Evolutionary conservation across 37 sponge, comb jelly and placozoan species (phyloP), one percentile per base, ranked within the genome.

Genomic region (Amphimedon queenslandica): DNA sequence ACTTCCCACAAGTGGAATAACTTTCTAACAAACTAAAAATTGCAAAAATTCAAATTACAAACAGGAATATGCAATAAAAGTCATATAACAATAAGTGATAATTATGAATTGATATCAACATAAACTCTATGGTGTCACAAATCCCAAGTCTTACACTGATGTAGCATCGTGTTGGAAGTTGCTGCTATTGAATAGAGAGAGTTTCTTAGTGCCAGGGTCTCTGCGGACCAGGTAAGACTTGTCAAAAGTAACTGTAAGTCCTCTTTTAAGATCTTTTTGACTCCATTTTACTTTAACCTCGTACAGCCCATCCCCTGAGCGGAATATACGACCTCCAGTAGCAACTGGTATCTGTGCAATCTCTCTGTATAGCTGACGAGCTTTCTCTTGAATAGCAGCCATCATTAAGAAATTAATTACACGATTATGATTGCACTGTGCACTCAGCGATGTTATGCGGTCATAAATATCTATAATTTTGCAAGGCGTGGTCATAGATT

Each of bases 241-340:
- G 29, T 24, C 60, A 65, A 70, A 82, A 10, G 66, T 20, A 21
- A 90, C 57, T 38, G 80, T 80, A 64, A 81, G 84, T 18, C 82
- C 73, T 32, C 86, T 77, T 42, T 66, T 76, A 63, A 91, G 60
- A 10, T 91, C 88, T 37, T 74, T 47, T 75, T 86, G 92, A 29
- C 27, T 61, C 92, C 92, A 91, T 1, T 39, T 71, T 30, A 67
- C 76, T 21, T 47, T 55, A 56, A 90, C 83, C 40, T 77, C 75
- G 42, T 31, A 82, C 40, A 24, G 37, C 28, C 40, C 36, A 36
- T 51, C 51, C 2, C 32, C 64, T 0, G n/a, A 69, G 28, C 24
- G 4, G 28, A 63, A 43, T 29, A 80, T 29, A 21, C 65, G 23
- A 18, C 39, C 73, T 27, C 55, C 51, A 4, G 66, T 29, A 0